A percentile compares a stretch with the other conserved stretches of the same genome.
Conservation (phyloP, 2,113 vertebrate genomes). For the Mobula hypostoma region DNA sequence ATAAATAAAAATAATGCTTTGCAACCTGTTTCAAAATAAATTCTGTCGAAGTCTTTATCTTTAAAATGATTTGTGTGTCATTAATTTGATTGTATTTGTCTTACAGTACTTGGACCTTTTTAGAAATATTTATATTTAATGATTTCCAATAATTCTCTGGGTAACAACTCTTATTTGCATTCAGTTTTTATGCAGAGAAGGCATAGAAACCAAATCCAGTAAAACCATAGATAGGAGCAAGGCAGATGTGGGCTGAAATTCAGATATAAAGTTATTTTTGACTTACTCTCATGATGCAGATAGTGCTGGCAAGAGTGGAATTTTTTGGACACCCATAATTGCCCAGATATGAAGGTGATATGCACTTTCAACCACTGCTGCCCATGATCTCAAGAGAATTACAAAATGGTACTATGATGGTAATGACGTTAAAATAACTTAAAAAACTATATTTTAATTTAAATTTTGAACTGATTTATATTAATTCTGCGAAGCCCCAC, state of each 20-base stretch:
- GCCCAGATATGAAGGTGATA: not conserved
- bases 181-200: not conserved
- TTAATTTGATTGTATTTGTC: not conserved
- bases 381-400: not conserved
- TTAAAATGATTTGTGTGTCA: not conserved
- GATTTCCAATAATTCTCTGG: not conserved
- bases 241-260: not conserved
- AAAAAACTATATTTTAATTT: too few relatives aligned
- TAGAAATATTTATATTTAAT: not conserved
- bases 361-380: not conserved
- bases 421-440: not conserved
- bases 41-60: not conserved
- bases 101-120: not conserved
- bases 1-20: not conserved
- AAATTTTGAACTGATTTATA: not conserved
- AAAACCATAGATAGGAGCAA: too few relatives aligned
- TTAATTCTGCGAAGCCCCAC: not conserved
- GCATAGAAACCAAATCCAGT: not conserved
- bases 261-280: not conserved
- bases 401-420: not conserved
- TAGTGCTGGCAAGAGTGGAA: not conserved
- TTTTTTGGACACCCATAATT: not conserved
- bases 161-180: not conserved
- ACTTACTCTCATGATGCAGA: not conserved
- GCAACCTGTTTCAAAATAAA: not conserved